These are phyloP conservation scores for Chionoecetes opilio DNA, from an alignment of 1,140 invertebrate species.

Conservation along the genomic window DNA sequence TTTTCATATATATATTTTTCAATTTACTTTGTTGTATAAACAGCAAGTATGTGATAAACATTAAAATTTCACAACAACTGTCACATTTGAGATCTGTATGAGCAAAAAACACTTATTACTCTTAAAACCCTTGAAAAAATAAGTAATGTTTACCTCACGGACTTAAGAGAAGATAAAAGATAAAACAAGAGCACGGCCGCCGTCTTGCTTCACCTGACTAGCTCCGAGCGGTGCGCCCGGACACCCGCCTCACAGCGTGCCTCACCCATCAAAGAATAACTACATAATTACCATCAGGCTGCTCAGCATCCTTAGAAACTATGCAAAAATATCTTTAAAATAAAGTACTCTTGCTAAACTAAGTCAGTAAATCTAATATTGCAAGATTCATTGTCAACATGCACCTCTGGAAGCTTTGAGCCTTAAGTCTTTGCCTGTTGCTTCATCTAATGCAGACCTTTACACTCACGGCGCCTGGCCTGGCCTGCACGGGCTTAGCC, in stretches of 20 bases:
- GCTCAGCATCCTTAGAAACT: conserved; percentile 9
- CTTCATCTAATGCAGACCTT: neutral
- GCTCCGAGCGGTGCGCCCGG: conserved; percentile 22
- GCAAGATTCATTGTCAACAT: conserved; percentile 29
- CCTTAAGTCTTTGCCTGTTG: neutral
- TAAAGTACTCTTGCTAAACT: conserved; percentile 30
- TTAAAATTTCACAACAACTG: conserved; percentile 63
- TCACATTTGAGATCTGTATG: conserved; percentile 64
- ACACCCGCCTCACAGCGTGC: neutral
- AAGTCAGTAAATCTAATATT: conserved; percentile 1
- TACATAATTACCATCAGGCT: neutral
- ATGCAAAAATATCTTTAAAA: neutral
- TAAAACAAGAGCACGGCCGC: conserved; percentile 51
- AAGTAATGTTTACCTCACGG: conserved; percentile 37
- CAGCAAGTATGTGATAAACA: conserved; percentile 68
- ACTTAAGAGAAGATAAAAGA: conserved; percentile 30
- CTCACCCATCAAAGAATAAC: neutral
- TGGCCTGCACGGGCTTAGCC: neutral
- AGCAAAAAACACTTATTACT: conserved; percentile 61
- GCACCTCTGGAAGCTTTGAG: conserved; percentile 24
- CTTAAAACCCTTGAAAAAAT: conserved; percentile 58
- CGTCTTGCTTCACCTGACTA: conserved; percentile 54
- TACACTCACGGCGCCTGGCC: neutral
- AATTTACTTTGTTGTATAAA: conserved; percentile 59
- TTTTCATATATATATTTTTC: conserved; percentile 23